These are phyloP conservation scores for Philopotamus ludificatus DNA, from an alignment of 1,140 invertebrate genomes.

Conservation along the genomic window DNA sequence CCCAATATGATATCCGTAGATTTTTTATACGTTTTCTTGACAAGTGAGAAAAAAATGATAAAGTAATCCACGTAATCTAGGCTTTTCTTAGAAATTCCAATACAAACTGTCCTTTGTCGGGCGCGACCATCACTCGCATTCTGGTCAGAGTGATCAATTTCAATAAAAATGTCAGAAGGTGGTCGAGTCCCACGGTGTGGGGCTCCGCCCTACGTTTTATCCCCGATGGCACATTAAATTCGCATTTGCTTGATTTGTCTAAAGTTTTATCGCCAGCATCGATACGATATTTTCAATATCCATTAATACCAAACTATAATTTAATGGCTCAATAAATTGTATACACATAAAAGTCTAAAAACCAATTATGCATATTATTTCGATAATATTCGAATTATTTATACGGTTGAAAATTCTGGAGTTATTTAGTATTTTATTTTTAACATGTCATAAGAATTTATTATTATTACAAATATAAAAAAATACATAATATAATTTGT, in stretches of 20 bases:
- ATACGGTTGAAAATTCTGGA: too few species aligned
- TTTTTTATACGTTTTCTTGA: neutral
- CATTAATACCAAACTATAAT: too few species aligned
- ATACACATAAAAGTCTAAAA: too few species aligned
- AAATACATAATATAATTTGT: too few species aligned
- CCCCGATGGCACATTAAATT: conserved; percentile 34
- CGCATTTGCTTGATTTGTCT: conserved; percentile 27
- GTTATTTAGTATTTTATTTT: neutral
- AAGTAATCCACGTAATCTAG: neutral
- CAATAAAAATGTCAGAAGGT: conserved; percentile 33
- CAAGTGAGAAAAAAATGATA: conserved; percentile 2
- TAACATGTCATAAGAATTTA: too few species aligned
- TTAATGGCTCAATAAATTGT: too few species aligned
- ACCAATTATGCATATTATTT: too few species aligned
- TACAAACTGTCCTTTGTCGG: conserved; percentile 8
- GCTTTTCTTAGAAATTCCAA: conserved; percentile 24
- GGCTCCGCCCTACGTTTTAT: neutral
- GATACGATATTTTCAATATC: too few species aligned
- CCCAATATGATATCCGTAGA: neutral
- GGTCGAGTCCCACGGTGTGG: neutral
- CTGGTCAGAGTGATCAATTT: conserved; percentile 29
- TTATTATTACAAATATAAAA: too few species aligned
- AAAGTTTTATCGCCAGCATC: neutral
- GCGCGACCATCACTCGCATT: neutral
- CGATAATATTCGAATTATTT: too few species aligned